Base-by-base conservation (phyloP, 37 sponge, comb jelly and placozoan genomes). In the Axinella damicornis region DNA sequence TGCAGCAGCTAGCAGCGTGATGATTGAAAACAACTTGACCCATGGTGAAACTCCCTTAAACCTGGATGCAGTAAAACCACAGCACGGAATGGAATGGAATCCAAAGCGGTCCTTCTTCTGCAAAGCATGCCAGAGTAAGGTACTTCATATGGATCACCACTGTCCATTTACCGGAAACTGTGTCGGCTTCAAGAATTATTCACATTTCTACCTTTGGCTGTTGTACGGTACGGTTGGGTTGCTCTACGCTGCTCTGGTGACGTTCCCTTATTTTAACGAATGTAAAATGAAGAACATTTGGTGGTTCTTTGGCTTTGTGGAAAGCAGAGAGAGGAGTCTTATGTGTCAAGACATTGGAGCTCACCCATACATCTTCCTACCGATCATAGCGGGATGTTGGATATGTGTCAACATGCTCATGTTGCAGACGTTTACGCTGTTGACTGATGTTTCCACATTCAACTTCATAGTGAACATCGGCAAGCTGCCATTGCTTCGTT, bases 141-240 rank as follows among this genome's bases (percentile, higher is more conserved):
- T 90, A 1, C 38, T 56, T 2, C 78, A 83, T 40, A 75, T 86
- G 77, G 92, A 91, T 67, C 92, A 91, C 57, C 92, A 91, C 67
- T 91, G 92, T 62, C 92, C 92, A 11, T 91, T 91, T 53, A 91
- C 92, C 17, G 88, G 73, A 5, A 86, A 82, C 57, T 91, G 92
- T 67, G 82, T 63, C 34, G 92, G 92, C 15, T 37, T 86, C 19
- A 67, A 67, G 27, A 91, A 91, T 57, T 90, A 90, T 67, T 73
- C 65, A 0, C 35, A 84, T 54, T 90, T 90, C 74, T 38, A 80
- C 18, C 61, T 90, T 0, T 27, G 57, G 11, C 75, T 90, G n/a
- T 24, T 73, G n/a, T 90, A 90, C 53, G 90, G 84, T 5, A 34
- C 57, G 6, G 28, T 84, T 34, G 90, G 90, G 0, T 69, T 84